phyloP scores from a whole-genome alignment of 1,140 invertebrate genomes.

The Cydia amplana region DNA sequence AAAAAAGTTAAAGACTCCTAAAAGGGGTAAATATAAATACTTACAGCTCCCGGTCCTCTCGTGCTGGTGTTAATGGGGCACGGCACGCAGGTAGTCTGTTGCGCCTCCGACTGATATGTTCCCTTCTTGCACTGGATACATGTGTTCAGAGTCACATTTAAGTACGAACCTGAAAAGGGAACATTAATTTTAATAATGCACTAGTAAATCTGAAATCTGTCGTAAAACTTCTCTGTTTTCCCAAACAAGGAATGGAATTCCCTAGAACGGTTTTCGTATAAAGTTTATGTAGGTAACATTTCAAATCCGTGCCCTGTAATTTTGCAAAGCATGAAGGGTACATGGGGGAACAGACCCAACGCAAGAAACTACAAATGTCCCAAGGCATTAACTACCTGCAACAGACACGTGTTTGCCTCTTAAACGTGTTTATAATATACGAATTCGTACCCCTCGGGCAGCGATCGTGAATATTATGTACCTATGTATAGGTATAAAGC shows the following conservation, averaged over 20 bases:
- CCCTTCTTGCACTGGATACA: slow-evolving; percentile 95
- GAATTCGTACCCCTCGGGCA: neutral
- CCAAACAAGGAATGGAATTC: too few species aligned
- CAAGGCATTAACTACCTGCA: neutral
- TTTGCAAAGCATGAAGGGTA: neutral
- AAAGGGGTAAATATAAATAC: slow-evolving; percentile 57
- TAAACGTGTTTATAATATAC: neutral
- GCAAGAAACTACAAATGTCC: neutral
- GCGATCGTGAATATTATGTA: neutral
- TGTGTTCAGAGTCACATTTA: slow-evolving; percentile 91
- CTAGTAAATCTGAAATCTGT: neutral
- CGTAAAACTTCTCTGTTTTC: too few species aligned
- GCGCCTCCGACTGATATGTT: slow-evolving; percentile 94
- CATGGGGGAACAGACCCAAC: neutral
- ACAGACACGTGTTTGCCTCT: neutral
- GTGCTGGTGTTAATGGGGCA: slow-evolving; percentile 97
- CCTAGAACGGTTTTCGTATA: too few species aligned
- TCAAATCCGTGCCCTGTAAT: neutral
- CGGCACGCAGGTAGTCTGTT: slow-evolving; percentile 92
- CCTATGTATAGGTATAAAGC: too few species aligned
- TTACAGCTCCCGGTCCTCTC: slow-evolving; percentile 87
- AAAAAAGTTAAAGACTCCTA: neutral
- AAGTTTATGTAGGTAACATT: neutral
- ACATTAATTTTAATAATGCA: neutral
- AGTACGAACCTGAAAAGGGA: slow-evolving; percentile 84